Percentiles rank a stretch among this genome's conserved stretches.
Evolutionary conservation across 2,797 vertebrate genomes (phyloP).

Genomic region (Enteromius fasciolatus): DNA sequence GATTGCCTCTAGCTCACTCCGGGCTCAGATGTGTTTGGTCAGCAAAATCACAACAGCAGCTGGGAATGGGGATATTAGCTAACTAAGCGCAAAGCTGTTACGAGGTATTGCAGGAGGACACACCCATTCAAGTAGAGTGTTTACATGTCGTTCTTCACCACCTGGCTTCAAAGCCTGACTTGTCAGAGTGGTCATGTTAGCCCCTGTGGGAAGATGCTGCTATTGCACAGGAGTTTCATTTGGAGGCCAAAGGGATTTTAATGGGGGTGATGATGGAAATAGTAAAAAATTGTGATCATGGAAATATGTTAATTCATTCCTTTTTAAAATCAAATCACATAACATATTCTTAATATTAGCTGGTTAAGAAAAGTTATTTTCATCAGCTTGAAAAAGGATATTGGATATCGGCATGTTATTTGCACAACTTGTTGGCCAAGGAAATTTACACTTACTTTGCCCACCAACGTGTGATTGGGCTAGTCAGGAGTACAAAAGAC

Average conservation of each 20-base stretch:
- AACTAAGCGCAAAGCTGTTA: slow-evolving; percentile 46
- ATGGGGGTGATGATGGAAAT: neutral
- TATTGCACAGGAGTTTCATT: neutral
- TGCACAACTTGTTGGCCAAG: neutral
- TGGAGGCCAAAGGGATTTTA: neutral
- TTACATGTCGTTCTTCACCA: neutral
- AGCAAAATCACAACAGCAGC: slow-evolving; percentile 49
- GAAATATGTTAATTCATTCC: neutral
- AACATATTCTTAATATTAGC: no score
- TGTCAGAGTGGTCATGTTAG: neutral
- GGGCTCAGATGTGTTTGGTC: slow-evolving; percentile 52
- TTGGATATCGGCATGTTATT: no score
- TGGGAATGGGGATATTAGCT: slow-evolving; percentile 51
- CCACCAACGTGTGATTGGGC: no score
- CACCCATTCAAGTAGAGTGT: neutral
- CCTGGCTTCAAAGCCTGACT: neutral
- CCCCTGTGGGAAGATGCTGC: neutral
- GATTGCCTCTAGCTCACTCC: slow-evolving; percentile 46
- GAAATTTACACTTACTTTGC: no score
- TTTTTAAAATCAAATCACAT: neutral
- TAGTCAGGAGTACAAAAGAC: no score
- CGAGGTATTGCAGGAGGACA: slow-evolving; percentile 27
- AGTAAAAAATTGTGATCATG: neutral
- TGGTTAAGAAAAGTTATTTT: neutral
- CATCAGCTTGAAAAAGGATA: neutral